These are phyloP conservation scores for Manis crassicaudata DNA, from an alignment of 2,797 vertebrate genomes.

Conservation along the genomic window DNA sequence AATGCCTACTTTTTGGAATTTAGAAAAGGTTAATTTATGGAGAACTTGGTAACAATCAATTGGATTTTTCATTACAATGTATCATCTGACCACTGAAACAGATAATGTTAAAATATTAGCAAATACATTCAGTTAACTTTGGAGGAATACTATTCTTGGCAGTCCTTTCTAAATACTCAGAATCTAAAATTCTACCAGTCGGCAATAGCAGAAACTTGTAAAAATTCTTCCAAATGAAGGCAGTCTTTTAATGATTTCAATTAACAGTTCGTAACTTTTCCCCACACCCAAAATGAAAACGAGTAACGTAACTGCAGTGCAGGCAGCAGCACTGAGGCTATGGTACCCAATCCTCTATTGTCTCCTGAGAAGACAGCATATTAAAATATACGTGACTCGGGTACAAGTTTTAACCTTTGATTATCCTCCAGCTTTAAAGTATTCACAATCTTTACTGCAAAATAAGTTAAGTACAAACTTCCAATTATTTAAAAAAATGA, in stretches of 20 bases:
- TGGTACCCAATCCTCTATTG: background rate
- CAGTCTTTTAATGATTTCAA: background rate
- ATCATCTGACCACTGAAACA: background rate
- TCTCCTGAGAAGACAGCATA: background rate
- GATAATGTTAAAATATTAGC: background rate
- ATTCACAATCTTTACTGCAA: background rate
- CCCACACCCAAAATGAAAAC: background rate
- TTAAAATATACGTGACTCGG: background rate
- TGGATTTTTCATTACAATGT: background rate
- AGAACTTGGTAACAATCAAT: background rate
- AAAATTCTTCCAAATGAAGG: background rate
- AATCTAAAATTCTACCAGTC: background rate
- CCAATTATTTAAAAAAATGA: background rate
- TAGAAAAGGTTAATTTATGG: background rate
- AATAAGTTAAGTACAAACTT: no score
- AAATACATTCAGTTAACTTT: background rate
- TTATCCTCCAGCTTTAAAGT: background rate
- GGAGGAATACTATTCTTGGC: background rate
- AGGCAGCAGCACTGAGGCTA: background rate
- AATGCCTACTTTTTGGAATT: background rate
- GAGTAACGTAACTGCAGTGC: background rate
- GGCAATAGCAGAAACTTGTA: background rate
- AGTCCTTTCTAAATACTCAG: background rate
- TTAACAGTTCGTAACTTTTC: background rate
- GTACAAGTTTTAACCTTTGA: background rate